Conservation (phyloP, 2,797 vertebrate species). For the Heteromormyrus szaboi region DNA sequence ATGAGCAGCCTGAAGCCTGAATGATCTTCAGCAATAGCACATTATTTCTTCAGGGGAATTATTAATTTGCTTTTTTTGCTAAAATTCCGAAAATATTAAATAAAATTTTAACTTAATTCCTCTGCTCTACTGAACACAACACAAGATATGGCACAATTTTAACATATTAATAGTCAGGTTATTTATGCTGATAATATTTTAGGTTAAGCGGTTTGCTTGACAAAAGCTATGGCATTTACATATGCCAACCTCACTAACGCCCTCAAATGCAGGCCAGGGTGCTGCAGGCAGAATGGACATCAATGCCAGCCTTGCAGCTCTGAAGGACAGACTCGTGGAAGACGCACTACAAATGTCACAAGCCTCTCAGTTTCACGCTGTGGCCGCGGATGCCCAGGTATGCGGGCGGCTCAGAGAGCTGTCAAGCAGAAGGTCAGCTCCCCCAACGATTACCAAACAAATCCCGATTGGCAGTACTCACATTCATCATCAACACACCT, state of each 20-base stretch:
- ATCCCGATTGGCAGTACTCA: background rate
- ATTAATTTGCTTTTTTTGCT: background rate
- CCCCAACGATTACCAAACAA: background rate
- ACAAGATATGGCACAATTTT: background rate
- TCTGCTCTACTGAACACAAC: background rate
- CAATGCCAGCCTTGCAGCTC: background rate
- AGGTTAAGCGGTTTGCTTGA: background rate
- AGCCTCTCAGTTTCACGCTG: background rate
- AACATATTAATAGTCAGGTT: background rate
- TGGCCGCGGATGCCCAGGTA: background rate
- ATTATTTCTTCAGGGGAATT: background rate
- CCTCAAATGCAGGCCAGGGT: background rate
- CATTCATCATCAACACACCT: background rate
- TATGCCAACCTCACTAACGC: background rate
- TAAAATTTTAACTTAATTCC: background rate
- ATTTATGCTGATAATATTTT: background rate
- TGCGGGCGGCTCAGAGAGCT: background rate
- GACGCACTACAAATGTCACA: background rate
- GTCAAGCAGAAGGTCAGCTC: background rate
- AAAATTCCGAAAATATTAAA: background rate
- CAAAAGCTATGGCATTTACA: background rate
- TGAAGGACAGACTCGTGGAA: background rate
- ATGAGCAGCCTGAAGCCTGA: background rate
- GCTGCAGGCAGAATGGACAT: background rate
- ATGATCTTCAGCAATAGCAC: background rate